Conservation (phyloP, 92 coral and sea anemone species). For the Heliopora coerulea region DNA sequence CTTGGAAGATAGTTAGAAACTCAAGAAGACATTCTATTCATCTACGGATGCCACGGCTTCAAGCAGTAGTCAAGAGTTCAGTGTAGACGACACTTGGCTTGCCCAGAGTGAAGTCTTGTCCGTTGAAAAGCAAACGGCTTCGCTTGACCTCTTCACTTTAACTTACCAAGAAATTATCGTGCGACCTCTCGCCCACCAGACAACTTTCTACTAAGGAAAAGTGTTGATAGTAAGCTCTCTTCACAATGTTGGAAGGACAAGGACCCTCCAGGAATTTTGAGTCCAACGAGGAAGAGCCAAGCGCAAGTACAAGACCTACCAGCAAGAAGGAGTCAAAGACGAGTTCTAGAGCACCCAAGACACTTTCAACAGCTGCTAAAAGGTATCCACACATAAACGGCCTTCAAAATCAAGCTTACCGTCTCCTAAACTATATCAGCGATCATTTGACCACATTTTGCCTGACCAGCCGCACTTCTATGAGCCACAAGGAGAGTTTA, state of each 20-base stretch:
- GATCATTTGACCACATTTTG: not conserved
- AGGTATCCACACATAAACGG: conserved; percentile 55
- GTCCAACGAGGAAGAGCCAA: conserved; percentile 23
- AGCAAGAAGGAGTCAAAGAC: conserved; percentile 61
- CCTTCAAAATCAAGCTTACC: not conserved
- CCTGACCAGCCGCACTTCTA: not conserved
- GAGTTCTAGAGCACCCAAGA: conserved; percentile 67
- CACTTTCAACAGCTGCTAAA: conserved; percentile 81
- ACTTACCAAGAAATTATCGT: not conserved
- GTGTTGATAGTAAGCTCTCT: not conserved
- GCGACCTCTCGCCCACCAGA: not conserved
- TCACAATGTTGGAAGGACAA: conserved; percentile 37
- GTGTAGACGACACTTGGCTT: not conserved
- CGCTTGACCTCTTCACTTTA: conserved; percentile 24
- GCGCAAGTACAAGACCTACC: conserved; percentile 28
- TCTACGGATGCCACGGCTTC: not conserved
- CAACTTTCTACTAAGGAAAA: not conserved
- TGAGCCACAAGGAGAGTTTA: conserved; percentile 29
- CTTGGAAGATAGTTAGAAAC: not conserved
- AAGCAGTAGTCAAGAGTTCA: not conserved
- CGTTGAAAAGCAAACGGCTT: not conserved
- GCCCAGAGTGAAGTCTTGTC: not conserved
- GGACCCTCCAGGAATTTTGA: conserved; percentile 30
- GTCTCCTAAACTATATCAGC: not conserved
- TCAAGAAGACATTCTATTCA: not conserved